phyloP scores from a whole-genome alignment of 2,113 vertebrate species.

The Pterocles orientalis region DNA sequence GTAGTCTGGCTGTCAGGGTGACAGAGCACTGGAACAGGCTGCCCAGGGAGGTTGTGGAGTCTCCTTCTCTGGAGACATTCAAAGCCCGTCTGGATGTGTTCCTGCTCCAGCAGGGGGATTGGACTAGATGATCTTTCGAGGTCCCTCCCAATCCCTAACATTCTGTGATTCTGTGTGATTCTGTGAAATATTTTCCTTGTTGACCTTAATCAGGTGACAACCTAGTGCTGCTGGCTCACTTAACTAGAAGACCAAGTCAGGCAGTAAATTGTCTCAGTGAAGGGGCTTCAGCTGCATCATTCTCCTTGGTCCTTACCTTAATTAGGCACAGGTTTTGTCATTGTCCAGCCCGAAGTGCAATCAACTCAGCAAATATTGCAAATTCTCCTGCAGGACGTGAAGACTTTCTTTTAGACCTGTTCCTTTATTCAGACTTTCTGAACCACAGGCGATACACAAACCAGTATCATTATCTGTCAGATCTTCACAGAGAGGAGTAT shows the following conservation, averaged over 20 bases:
- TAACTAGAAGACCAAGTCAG: not conserved
- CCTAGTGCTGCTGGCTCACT: not conserved
- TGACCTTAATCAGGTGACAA: not conserved
- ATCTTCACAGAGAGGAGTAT: not conserved
- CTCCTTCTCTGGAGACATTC: too few relatives aligned
- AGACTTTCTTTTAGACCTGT: not conserved
- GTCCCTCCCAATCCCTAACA: too few relatives aligned
- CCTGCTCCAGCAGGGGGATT: too few relatives aligned
- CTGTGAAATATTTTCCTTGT: not conserved
- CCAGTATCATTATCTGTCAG: not conserved
- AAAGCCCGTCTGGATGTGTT: too few relatives aligned
- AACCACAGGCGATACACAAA: not conserved
- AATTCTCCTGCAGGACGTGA: not conserved
- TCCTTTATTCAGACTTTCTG: not conserved
- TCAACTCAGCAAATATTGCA: not conserved
- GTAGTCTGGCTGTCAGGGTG: not conserved
- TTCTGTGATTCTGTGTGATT: too few relatives aligned
- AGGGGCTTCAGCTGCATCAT: not conserved
- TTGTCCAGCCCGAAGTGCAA: not conserved
- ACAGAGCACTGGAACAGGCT: too few relatives aligned
- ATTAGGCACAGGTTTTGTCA: not conserved
- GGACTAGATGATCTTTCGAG: too few relatives aligned
- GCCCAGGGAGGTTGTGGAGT: too few relatives aligned
- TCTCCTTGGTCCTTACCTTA: not conserved
- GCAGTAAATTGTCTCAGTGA: not conserved